phyloP scores from a whole-genome alignment of 1,140 invertebrate species.

The Lordiphosa clarofinis region DNA sequence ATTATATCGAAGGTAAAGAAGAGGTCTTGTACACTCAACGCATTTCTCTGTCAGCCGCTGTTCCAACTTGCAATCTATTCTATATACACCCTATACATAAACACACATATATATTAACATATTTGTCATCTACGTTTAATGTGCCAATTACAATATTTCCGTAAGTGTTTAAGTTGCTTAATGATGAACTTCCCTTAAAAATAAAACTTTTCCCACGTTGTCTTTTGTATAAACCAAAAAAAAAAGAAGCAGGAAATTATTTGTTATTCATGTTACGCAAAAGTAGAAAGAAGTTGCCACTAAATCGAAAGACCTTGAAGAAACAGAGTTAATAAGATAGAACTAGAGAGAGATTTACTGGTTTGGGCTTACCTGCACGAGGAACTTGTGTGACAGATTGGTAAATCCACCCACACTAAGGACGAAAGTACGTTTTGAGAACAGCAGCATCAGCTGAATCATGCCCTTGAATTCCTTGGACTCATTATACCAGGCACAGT shows the following conservation, averaged over 20 bases:
- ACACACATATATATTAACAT: slow-evolving; percentile 49
- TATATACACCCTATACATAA: slow-evolving; percentile 15
- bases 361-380: slow-evolving; percentile 41
- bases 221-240: slow-evolving; percentile 52
- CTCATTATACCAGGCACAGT: slow-evolving; percentile 64
- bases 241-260: slow-evolving; percentile 21
- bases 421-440: slow-evolving; percentile 36
- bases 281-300: slow-evolving; percentile 66
- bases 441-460: slow-evolving; percentile 60
- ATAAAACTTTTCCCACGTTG: slow-evolving; percentile 72
- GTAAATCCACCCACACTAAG: slow-evolving; percentile 65
- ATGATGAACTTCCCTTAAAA: slow-evolving; percentile 56
- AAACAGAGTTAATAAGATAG: neutral
- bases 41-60: slow-evolving; percentile 37
- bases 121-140: slow-evolving; percentile 70
- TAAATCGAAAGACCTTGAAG: slow-evolving; percentile 56
- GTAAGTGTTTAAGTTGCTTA: slow-evolving; percentile 60
- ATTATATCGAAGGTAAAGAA: slow-evolving; percentile 47
- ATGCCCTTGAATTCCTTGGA: slow-evolving; percentile 53
- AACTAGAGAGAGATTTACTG: neutral
- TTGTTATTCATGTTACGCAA: slow-evolving; percentile 65
- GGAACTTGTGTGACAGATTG: slow-evolving; percentile 56
- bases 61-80: slow-evolving; percentile 42
- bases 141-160: slow-evolving; percentile 64
- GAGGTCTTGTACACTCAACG: too few relatives aligned